Evolutionary conservation across 2,113 vertebrate genomes (phyloP), one percentile per base, ranked within the genome.

Genomic region (Upupa epops): DNA sequence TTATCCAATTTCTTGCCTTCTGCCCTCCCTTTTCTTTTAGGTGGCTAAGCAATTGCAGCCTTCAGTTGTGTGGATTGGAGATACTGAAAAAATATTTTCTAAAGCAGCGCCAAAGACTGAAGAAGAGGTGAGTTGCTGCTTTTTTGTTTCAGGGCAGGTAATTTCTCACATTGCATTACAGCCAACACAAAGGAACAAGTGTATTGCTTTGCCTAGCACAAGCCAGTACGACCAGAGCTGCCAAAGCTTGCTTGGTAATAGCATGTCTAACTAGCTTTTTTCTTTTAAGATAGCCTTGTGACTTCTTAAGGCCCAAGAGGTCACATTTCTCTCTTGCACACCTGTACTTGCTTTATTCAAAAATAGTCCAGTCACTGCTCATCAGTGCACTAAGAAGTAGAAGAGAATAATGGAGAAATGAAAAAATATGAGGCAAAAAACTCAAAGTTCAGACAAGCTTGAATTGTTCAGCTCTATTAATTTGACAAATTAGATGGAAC

Each of bases 61-160:
- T 26, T 99, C 98, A 3, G 98, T 99, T 2, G 90, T 99, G 37
- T 99, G 98, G 98, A 98, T 99, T 22, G 97, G 96, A 84, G 97
- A 98, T 13, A 93, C 98, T 3, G 98, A 99, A 78, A 98, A 98
- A 96, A 96, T 98, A 22, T 99, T 98, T 96, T 97, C 97, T 94
- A 98, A 96, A 93, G 98, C 88, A 56, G 95, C 97, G 2, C 95
- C 93, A 0, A 97, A 92, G 22, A 21, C 71, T 7, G 98, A 98
- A 32, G 97, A 94, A 75, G 93, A 91, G 98, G 98, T 98, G 93
- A 97, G 93, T 25, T 26, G 16, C 17, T 66, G n/a, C 10, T 61
- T n/a, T 18, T 19, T 13, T 60, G 7, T 40, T 63, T 34, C 56
- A 4, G 32, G n/a, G 52, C 63, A 65, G 45, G 19, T 79, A 42